These are phyloP conservation scores for Barnardius zonarius DNA, from an alignment of 2,113 vertebrate genomes.

Conservation along the genomic window DNA sequence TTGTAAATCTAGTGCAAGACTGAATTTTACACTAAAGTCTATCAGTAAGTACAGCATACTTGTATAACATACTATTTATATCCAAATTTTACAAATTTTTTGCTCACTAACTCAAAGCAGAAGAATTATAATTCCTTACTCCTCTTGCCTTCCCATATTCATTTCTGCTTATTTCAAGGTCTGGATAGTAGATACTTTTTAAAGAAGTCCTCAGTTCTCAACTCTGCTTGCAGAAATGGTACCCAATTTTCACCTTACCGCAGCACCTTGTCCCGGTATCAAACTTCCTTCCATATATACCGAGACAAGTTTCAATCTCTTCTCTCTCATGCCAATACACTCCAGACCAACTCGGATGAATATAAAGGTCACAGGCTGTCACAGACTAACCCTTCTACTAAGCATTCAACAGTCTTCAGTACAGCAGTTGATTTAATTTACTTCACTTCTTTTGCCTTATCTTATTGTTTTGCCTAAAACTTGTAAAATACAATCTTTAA, in stretches of 20 bases:
- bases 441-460: background rate
- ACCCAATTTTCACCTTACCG: background rate
- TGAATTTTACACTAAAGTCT: background rate
- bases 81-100: background rate
- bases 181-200: background rate
- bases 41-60: background rate
- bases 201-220: background rate
- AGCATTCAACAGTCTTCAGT: background rate
- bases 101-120: background rate
- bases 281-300: background rate
- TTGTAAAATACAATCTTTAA: background rate
- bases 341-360: background rate
- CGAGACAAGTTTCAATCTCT: background rate
- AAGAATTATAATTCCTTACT: background rate
- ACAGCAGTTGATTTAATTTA: background rate
- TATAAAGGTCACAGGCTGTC: background rate
- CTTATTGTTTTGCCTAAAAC: background rate
- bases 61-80: background rate
- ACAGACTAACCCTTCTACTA: background rate
- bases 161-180: background rate
- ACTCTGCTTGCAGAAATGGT: background rate
- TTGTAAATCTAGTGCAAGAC: background rate
- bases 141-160: background rate
- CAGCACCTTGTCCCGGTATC: background rate
- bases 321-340: background rate